Evolutionary conservation across 1,140 invertebrate species (phyloP), one percentile per base, ranked within the genome.

Genomic region (Diprion similis): DNA sequence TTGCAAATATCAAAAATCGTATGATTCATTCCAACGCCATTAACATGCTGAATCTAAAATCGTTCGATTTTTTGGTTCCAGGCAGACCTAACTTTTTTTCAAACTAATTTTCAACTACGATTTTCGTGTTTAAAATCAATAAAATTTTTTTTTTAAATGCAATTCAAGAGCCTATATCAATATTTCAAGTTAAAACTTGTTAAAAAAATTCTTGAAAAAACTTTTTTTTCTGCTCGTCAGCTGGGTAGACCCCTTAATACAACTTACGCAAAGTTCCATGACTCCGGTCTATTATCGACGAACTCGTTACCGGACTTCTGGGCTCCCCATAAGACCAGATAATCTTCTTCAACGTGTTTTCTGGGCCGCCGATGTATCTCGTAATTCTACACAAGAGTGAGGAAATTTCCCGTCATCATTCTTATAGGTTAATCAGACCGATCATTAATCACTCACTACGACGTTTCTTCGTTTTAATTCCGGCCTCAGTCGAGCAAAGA

Each of bases 401-500:
- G 1, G 59, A 68, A 18, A 45, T 68, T 64, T 46, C 13, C 4
- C 9, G 9, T 59, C 11, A 59, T 15, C 8, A 13, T 1, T 9
- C 8, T n/a, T 15, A 8, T 6, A 37, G 46, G 48, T 68, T 45
- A 66, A 6, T 8, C 8, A 37, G 45, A 66, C 46, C 24, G 11
- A 6, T 10, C 2, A 37, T 37, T 71, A 69, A 46, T 17, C 19
- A 73, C 64, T 70, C 65, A 59, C 80, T 68, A 73, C 46, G 64
- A 76, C 66, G 17, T 76, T 59, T 68, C 79, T 81, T 68, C 74
- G 75, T 65, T 78, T 79, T n/a, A 65, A 73, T 74, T 87, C 84
- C 8, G 82, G 83, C 72, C 84, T 86, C 8, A 89, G 47, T 71
- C 87, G 79, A 0, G 84, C 87, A 71, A 82, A 89, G 68, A 89